Conservation (phyloP, 2,888 invertebrate species). For the Apotomis turbidana region DNA sequence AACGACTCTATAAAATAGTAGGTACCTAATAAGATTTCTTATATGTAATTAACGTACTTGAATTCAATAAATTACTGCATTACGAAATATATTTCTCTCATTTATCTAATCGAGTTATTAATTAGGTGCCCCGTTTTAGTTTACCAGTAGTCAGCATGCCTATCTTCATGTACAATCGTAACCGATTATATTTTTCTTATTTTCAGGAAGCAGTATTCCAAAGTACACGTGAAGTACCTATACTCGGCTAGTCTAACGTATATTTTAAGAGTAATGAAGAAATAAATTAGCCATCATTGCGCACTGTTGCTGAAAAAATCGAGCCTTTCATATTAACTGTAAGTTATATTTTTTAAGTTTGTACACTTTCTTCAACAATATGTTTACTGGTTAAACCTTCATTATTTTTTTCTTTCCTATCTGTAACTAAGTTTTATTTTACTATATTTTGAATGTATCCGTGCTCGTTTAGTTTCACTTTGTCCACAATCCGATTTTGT, state of each 20-base stretch:
- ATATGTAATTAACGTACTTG: slow-evolving; percentile 77
- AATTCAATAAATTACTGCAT: slow-evolving; percentile 80
- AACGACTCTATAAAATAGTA: slow-evolving; percentile 68
- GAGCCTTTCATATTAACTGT: slow-evolving; percentile 64
- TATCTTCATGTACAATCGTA: slow-evolving; percentile 33
- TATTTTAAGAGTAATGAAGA: slow-evolving; percentile 78
- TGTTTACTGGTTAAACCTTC: slow-evolving; percentile 50
- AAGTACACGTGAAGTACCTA: slow-evolving; percentile 80
- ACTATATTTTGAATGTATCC: slow-evolving; percentile 23
- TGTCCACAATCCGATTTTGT: too few relatives aligned
- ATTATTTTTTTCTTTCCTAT: slow-evolving; percentile 39
- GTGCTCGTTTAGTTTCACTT: too few relatives aligned
- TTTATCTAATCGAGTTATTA: slow-evolving; percentile 46
- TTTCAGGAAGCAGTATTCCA: slow-evolving; percentile 82
- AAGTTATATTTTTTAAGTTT: slow-evolving; percentile 48
- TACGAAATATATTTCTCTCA: slow-evolving; percentile 60
- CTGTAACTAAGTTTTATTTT: slow-evolving; percentile 31
- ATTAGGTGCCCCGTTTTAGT: neutral
- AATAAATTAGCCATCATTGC: slow-evolving; percentile 73
- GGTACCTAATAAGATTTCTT: slow-evolving; percentile 63
- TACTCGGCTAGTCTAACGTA: slow-evolving; percentile 74
- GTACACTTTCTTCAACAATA: slow-evolving; percentile 53
- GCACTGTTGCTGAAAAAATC: slow-evolving; percentile 62
- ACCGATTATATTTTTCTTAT: slow-evolving; percentile 62
- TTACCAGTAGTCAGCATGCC: neutral